Conservation (phyloP, 2,113 vertebrate genomes). For the Neodontobutis hainanensis region DNA sequence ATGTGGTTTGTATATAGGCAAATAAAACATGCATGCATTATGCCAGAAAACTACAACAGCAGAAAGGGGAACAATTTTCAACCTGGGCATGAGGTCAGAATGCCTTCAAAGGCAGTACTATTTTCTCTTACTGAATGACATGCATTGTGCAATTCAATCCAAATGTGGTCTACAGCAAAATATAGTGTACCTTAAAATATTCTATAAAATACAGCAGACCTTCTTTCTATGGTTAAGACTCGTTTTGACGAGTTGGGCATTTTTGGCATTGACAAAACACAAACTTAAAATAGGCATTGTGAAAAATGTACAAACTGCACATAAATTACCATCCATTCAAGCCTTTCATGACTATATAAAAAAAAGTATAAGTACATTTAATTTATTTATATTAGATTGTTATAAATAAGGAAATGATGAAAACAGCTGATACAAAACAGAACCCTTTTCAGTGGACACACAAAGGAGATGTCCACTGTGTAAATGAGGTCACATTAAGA, state of each 20-base stretch:
- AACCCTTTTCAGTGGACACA: conserved; percentile 39
- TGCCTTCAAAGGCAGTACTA: conserved; percentile 25
- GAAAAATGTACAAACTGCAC: conserved; percentile 41
- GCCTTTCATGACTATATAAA: conserved; percentile 21
- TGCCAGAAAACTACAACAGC: conserved; percentile 29
- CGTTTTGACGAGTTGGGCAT: conserved; percentile 34
- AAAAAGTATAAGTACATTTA: conserved; percentile 46
- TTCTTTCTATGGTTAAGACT: conserved; percentile 31
- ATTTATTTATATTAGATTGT: conserved; percentile 65
- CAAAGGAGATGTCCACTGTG: conserved; percentile 33
- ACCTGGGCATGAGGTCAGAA: conserved; percentile 33
- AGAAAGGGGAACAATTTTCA: conserved; percentile 26
- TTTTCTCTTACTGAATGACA: conserved; percentile 21
- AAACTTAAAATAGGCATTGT: conserved; percentile 51
- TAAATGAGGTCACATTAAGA: conserved; percentile 59
- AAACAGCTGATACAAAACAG: conserved; percentile 20
- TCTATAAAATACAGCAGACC: conserved; percentile 63
- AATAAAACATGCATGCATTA: conserved; percentile 58
- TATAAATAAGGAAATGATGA: conserved; percentile 70
- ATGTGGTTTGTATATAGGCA: conserved; percentile 56
- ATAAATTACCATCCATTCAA: conserved; percentile 26
- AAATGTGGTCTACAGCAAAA: conserved; percentile 32
- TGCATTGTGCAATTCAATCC: conserved; percentile 33
- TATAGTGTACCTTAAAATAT: conserved; percentile 40
- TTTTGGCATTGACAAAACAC: conserved; percentile 38